These are phyloP conservation scores for Poecilia latipinna DNA, from an alignment of 2,113 vertebrate species.

Conservation along the genomic window DNA sequence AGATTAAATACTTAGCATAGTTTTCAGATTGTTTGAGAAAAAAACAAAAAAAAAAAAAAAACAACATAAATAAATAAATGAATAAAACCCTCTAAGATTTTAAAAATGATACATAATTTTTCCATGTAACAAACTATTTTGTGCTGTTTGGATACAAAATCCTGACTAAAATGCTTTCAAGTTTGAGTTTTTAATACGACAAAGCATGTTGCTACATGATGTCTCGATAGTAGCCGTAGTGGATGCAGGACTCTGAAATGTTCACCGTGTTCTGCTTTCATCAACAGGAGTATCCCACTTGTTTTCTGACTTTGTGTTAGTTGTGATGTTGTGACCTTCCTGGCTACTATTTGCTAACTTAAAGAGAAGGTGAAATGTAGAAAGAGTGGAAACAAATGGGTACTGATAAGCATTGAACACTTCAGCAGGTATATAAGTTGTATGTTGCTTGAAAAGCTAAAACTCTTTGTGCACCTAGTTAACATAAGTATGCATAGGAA, in stretches of 20 bases:
- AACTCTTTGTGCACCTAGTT: conserved; percentile 1
- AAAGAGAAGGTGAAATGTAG: conserved; percentile 12
- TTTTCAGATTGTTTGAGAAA: not conserved
- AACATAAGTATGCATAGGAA: not conserved
- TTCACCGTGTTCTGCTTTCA: conserved; percentile 38
- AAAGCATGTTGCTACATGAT: not conserved
- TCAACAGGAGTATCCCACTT: conserved; percentile 28
- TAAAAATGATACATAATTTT: no score
- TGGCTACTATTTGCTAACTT: not conserved
- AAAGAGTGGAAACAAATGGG: conserved; percentile 12
- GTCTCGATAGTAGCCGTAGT: conserved; percentile 10
- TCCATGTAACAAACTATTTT: no score
- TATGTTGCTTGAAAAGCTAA: not conserved
- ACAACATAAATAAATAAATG: no score
- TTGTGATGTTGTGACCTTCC: conserved; percentile 26
- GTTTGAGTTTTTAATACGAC: not conserved
- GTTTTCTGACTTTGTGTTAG: conserved; percentile 18
- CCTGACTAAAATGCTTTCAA: not conserved
- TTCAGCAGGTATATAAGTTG: not conserved
- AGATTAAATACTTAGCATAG: no score
- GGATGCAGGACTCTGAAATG: conserved; percentile 6
- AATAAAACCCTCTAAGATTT: no score
- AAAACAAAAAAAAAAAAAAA: not conserved
- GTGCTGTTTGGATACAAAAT: not conserved
- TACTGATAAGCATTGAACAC: conserved; percentile 1